Base-by-base conservation (phyloP, 2,797 vertebrate species). In the Sebastes glaucus region DNA sequence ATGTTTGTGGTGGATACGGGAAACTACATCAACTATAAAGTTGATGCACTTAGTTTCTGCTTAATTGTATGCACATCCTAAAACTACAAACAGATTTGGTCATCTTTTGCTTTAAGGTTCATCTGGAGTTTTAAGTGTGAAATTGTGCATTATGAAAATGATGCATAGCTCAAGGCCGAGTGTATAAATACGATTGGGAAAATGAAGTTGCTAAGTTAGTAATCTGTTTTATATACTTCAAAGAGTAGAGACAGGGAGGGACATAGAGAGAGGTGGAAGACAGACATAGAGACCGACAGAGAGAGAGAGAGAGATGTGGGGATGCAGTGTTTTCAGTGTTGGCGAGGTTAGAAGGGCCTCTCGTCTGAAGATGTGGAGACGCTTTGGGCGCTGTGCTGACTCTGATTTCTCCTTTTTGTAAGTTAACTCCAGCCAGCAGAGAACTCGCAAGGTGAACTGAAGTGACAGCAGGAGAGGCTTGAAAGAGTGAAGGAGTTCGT, bases 191-290 rank as follows among this genome's bases (percentile, higher is more conserved):
- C 20, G 32, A 78, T 13, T 83, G 78, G 62, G 60, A 56, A 77
- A 78, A 86, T 68, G 2, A 59, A 77, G 74, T 65, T 77, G 35
- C 64, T 65, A 79, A 81, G 65, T 86, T 85, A n/a, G 71, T 71
- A 65, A 81, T 83, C 62, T 69, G 79, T 78, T 87, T 85, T 74
- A 42, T 74, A 66, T 30, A 72, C 77, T 81, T 89, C 74, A 82
- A 81, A 89, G 74, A 82, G 57, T 8, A 14, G 72, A 70, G 70
- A 42, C 55, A 20, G 18, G 23, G 20, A 59, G 62, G 53, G 25
- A 64, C 33, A 66, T 7, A 8, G 30, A 23, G 57, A n/a, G 9
- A 5, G n/a, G 7, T 32, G 49, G 1, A 3, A 52, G 33, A 71
- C 14, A 62, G 53, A 22, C 11, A 22, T 18, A 8, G 42, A 49